Evolutionary conservation across 2,797 vertebrate species (phyloP).

Genomic region (Pagetopsis macropterus): DNA sequence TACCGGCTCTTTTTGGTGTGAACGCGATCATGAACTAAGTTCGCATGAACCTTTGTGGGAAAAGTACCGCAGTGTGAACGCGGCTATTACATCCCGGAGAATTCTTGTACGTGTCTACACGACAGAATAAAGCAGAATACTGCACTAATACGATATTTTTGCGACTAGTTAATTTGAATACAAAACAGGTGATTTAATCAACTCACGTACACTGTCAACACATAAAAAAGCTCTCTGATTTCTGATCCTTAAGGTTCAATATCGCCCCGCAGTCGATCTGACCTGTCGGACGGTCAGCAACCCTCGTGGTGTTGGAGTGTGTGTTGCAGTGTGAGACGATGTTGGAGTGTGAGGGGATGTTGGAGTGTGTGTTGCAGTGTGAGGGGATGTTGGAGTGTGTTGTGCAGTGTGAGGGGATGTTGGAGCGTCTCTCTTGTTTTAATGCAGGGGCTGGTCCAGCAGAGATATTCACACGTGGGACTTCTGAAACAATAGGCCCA

Average conservation of each 20-base stretch:
- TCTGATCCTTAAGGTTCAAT: constrained; percentile 18
- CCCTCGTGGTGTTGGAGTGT: constrained; percentile 43
- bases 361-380: constrained; percentile 44
- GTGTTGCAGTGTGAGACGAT: too few species aligned
- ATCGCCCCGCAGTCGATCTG: neutral
- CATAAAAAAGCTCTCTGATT: constrained; percentile 1
- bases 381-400: constrained; percentile 45
- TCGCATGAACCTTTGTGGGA: too few species aligned
- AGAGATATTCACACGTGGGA: constrained; percentile 82
- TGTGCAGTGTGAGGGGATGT: constrained; percentile 59
- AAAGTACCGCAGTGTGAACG: too few species aligned
- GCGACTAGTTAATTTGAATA: neutral
- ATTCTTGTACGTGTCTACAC: neutral
- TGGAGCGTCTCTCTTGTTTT: constrained; percentile 77
- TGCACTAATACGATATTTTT: neutral
- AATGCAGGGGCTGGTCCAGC: constrained; percentile 70
- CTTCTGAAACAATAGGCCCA: constrained; percentile 82
- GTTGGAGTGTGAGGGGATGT: constrained; percentile 59
- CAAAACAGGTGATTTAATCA: neutral
- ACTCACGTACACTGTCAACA: neutral
- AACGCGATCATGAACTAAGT: too few species aligned
- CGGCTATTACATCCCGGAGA: neutral
- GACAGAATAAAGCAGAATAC: neutral
- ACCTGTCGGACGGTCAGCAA: constrained; percentile 35
- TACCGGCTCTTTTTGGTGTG: too few species aligned